These are phyloP conservation scores for Pocillopora grandis DNA, from an alignment of 92 coral and sea anemone species.

Conservation along the genomic window DNA sequence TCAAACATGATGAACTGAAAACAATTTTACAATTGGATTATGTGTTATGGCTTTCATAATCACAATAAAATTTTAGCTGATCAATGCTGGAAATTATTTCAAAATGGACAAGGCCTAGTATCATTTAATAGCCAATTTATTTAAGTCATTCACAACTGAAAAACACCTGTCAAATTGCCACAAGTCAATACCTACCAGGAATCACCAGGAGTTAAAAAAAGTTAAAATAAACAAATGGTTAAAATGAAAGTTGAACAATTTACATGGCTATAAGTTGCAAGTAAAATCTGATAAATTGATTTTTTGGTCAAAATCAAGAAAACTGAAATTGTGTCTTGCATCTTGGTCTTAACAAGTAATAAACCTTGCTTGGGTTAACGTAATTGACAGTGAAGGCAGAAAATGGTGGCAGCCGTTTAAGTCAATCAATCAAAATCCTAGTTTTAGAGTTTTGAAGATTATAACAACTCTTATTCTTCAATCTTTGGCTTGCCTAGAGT, in stretches of 20 bases:
- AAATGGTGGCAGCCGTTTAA: slow-evolving; percentile 13
- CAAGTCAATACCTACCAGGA: background rate
- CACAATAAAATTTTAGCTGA: slow-evolving; percentile 6
- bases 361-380: slow-evolving; percentile 11
- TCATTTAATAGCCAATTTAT: background rate
- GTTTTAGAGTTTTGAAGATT: slow-evolving; percentile 1
- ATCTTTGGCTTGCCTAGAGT: background rate
- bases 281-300: slow-evolving; percentile 11
- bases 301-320: slow-evolving; percentile 28
- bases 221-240: slow-evolving; percentile 4
- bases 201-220: slow-evolving; percentile 11
- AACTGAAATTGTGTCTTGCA: background rate
- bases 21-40: background rate
- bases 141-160: background rate
- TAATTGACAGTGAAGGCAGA: slow-evolving; percentile 2
- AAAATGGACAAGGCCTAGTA: background rate
- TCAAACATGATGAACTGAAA: background rate
- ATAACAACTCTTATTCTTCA: background rate
- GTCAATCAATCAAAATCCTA: background rate
- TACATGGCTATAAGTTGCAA: slow-evolving; percentile 36
- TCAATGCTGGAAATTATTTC: background rate
- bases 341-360: slow-evolving; percentile 2
- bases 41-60: background rate
- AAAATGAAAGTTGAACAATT: slow-evolving; percentile 23
- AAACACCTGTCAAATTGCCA: background rate